phyloP scores from a whole-genome alignment of 1,140 invertebrate genomes.

The Euwallacea similis region DNA sequence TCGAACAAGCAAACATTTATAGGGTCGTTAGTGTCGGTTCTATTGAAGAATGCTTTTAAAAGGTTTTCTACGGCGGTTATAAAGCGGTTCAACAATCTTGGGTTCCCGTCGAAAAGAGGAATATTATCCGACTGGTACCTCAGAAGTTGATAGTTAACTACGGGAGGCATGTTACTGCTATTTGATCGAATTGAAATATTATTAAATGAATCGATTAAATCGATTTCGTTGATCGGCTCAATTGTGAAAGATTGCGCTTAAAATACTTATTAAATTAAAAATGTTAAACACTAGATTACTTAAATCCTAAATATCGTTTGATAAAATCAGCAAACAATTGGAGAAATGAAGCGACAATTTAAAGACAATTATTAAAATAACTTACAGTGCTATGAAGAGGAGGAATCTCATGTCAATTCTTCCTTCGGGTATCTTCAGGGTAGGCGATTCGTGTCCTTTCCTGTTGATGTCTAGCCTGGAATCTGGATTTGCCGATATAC shows the following conservation, averaged over 20 bases:
- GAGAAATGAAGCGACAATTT: too few relatives aligned
- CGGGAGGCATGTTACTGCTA: conserved; percentile 11
- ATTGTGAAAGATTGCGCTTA: too few relatives aligned
- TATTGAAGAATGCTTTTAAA: conserved; percentile 13
- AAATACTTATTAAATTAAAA: too few relatives aligned
- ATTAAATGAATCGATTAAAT: too few relatives aligned
- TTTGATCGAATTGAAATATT: background rate
- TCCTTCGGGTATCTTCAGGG: background rate
- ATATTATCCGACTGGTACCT: conserved; percentile 31
- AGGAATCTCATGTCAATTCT: conserved; percentile 1
- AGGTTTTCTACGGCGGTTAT: conserved; percentile 20
- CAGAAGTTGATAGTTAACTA: conserved; percentile 14
- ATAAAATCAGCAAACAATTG: too few relatives aligned
- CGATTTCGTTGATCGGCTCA: too few relatives aligned
- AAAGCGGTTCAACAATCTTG: conserved; percentile 22
- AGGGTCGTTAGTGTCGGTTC: background rate
- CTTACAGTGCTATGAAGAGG: too few relatives aligned
- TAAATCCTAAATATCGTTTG: too few relatives aligned
- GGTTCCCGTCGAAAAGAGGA: conserved; percentile 27
- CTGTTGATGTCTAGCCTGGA: background rate
- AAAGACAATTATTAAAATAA: too few relatives aligned
- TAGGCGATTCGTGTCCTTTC: background rate
- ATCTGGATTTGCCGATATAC: background rate
- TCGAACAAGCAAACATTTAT: conserved; percentile 33
- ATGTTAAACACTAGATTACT: too few relatives aligned